Base-by-base conservation (phyloP, 2,888 invertebrate genomes). In the Petrolisthes manimaculis region DNA sequence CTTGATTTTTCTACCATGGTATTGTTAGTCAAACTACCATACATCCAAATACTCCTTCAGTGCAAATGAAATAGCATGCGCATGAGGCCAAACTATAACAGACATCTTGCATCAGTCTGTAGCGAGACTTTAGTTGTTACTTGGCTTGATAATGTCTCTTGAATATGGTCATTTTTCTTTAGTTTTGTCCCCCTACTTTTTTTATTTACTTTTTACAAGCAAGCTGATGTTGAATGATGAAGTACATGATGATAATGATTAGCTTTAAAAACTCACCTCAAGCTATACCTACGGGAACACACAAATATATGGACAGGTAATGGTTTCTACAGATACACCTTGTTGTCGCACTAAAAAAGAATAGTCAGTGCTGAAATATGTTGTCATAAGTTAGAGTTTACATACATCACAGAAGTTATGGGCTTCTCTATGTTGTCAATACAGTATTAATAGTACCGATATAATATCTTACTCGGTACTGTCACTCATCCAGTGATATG, bases 171-270 rank as follows among this genome's bases (percentile, higher is more conserved):
- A n/a, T n/a, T 37, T 71, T 71, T 71, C 14, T 18, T 79, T 79
- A 21, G 8, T 79, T 79, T 79, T 6, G 14, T 79, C 55, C 54
- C 55, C n/a, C 21, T 24, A 54, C 8, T n/a, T 79, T 55, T 82
- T 77, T 71, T 61, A 71, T 24, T 84, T 84, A 75, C 74, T 53
- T 67, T 80, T 87, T 74, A 84, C 55, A 88, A 84, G 88, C 84
- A 88, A 84, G 84, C 84, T 88, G 81, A 55, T 88, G 88, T 84
- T 84, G 84, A 80, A 88, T 82, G 86, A 86, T 86, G 74, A 81
- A 55, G 82, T 56, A 80, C 51, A 74, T 75, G 86, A 82, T 82
- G 77, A 77, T 82, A 56, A 77, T 84, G 84, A 84, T 51, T 75
- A 88, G 88, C 79, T 88, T 88, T 79, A 88, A 75, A 69, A 77